Evolutionary conservation across 2,113 vertebrate genomes (phyloP), one percentile per base, ranked within the genome.

Genomic region (Serinus canaria): DNA sequence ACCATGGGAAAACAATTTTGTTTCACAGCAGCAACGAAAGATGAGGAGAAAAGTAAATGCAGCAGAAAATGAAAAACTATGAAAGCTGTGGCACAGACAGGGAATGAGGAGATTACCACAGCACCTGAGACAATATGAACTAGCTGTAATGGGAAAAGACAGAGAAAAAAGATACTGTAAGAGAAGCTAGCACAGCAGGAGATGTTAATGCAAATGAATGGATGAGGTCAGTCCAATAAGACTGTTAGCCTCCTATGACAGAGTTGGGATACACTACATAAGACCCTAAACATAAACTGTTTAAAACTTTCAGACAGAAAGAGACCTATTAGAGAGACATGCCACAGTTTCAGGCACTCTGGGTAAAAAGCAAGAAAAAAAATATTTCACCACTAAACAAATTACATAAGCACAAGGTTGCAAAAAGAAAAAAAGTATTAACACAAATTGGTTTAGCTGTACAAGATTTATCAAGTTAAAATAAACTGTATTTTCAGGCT

Each of bases 401-500:
- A 95, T 95, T 95, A 94, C n/a, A 66, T 81, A 95, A 83, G 52
- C 21, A 11, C 87, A 95, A 96, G 74, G 59, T 87, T 95, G 87
- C 89, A 96, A 79, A 87, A 95, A 75, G 69, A 31, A 77, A 60
- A 86, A 17, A 93, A 73, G 30, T 55, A 96, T 93, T 81, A 95
- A 83, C 87, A 94, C 90, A 95, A 95, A 96, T 92, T 95, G 67
- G 82, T 90, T 97, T 95, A 97, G 93, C 72, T 95, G 53, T 67
- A 86, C n/a, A 91, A 94, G 90, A 94, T 94, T 79, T 92, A 97
- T 94, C 89, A 96, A 84, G 86, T 96, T 96, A 97, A 82, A 97
- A 95, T 91, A 94, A 95, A 96, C 67, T 55, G 55, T 80, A 83
- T 90, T 97, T 95, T 92, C 92, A 94, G 95, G 93, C 84, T 94